Conservation (phyloP, 2,888 invertebrate genomes). For the Stenurella melanura region DNA sequence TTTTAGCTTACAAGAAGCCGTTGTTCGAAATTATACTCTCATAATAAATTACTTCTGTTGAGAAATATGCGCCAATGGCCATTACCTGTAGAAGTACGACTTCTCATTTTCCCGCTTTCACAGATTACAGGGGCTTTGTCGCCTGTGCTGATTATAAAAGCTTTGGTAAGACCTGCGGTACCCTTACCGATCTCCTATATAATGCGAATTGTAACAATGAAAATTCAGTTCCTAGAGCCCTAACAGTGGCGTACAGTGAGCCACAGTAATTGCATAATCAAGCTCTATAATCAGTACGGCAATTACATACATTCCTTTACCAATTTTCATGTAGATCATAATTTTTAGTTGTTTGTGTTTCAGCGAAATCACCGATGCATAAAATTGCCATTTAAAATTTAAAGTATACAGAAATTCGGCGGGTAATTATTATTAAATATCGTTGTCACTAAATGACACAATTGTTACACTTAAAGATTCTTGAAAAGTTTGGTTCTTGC, state of each 20-base stretch:
- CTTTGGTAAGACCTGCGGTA: conserved; percentile 33
- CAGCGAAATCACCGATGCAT: no score
- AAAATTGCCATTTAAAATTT: no score
- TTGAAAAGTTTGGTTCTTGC: no score
- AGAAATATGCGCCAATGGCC: conserved; percentile 54
- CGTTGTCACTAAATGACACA: no score
- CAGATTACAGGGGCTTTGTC: conserved; percentile 50
- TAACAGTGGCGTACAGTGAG: conserved; percentile 11
- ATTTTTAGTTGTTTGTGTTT: no score
- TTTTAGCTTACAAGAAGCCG: conserved; percentile 43
- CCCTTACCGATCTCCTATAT: conserved; percentile 12
- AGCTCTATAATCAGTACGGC: no score
- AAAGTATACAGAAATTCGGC: no score
- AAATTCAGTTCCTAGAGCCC: conserved; percentile 14
- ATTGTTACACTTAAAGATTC: no score
- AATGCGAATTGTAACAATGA: conserved; percentile 20
- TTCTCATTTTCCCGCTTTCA: conserved; percentile 49
- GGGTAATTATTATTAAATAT: no score
- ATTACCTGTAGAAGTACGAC: conserved; percentile 56
- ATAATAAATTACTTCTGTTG: conserved; percentile 55
- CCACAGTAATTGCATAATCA: no score
- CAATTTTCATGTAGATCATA: no score
- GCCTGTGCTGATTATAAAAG: conserved; percentile 44
- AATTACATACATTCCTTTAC: no score
- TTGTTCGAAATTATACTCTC: conserved; percentile 55